These are phyloP conservation scores for Epinotia brunnichana DNA, from an alignment of 2,888 invertebrate species.

Conservation along the genomic window DNA sequence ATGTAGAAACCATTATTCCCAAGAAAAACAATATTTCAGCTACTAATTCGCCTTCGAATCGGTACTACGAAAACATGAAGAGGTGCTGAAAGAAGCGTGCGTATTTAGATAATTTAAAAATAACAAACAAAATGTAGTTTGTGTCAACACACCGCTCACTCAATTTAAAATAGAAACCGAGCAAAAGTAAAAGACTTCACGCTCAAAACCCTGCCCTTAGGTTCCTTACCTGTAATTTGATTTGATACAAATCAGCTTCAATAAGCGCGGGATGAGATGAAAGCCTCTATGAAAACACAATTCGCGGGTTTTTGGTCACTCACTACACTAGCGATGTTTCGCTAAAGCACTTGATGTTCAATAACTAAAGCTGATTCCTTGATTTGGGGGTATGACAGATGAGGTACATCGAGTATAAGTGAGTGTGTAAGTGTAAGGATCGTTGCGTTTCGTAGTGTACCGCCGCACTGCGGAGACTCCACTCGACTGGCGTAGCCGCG, in stretches of 20 bases:
- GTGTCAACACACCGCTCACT: conserved; percentile 16
- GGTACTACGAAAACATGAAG: conserved; percentile 4
- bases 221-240: conserved; percentile 68
- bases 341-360: conserved; percentile 52
- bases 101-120: conserved; percentile 35
- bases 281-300: conserved; percentile 61
- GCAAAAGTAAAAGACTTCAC: conserved; percentile 26
- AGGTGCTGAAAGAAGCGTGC: conserved; percentile 23
- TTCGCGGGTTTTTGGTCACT: conserved; percentile 52
- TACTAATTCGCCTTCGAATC: neutral
- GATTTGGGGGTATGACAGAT: conserved; percentile 46
- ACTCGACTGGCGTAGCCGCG: conserved; percentile 64
- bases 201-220: conserved; percentile 29
- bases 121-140: conserved; percentile 25
- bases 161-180: conserved; percentile 9
- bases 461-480: conserved; percentile 77
- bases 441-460: conserved; percentile 57
- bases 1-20: neutral
- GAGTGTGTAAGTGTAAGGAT: conserved; percentile 46
- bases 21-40: neutral
- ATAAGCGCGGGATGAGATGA: conserved; percentile 59
- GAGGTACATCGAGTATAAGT: conserved; percentile 50
- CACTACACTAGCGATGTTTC: conserved; percentile 47
- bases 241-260: conserved; percentile 64
- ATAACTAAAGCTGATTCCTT: conserved; percentile 44